These are phyloP conservation scores for Nerophis ophidion DNA, from an alignment of 2,113 vertebrate species.

Conservation along the genomic window DNA sequence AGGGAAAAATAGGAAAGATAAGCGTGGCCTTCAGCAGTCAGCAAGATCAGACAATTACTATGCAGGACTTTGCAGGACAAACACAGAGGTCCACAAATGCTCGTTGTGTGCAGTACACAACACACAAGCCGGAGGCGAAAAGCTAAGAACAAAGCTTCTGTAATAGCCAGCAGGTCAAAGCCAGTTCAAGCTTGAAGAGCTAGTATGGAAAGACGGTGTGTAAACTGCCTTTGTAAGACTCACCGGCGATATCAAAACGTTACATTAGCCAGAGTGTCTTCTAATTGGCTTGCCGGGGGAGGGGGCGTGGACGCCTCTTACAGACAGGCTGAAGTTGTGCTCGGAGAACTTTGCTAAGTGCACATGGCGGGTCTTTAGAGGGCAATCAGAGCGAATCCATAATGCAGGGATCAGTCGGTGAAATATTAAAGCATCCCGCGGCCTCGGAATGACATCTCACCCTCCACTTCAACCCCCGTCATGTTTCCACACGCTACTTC, in stretches of 20 bases:
- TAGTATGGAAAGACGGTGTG: slow-evolving; percentile 27
- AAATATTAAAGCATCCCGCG: slow-evolving; percentile 70
- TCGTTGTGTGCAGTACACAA: not conserved
- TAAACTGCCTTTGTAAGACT: slow-evolving; percentile 22
- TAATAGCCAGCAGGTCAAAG: slow-evolving; percentile 31
- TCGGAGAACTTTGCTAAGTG: slow-evolving; percentile 42
- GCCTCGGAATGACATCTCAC: slow-evolving; percentile 65
- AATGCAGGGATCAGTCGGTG: slow-evolving; percentile 62
- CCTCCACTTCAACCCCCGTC: slow-evolving; percentile 53
- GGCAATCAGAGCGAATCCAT: slow-evolving; percentile 65
- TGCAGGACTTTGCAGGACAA: slow-evolving; percentile 33
- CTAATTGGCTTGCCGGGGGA: slow-evolving; percentile 5
- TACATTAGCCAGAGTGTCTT: slow-evolving; percentile 5
- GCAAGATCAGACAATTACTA: slow-evolving; percentile 48
- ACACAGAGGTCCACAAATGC: slow-evolving; percentile 4
- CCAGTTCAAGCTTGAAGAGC: slow-evolving; percentile 41
- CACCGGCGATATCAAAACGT: slow-evolving; percentile 7
- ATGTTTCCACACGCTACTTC: slow-evolving; percentile 43
- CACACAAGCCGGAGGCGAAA: slow-evolving; percentile 20
- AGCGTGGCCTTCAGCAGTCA: slow-evolving; percentile 45
- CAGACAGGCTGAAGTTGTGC: slow-evolving; percentile 41
- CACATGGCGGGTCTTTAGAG: slow-evolving; percentile 52
- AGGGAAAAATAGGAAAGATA: slow-evolving; percentile 19
- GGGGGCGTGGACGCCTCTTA: slow-evolving; percentile 11
- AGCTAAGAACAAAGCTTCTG: slow-evolving; percentile 36